Evolutionary conservation across 92 coral and sea anemone genomes (phyloP), one percentile per base, ranked within the genome.

Genomic region (Chrysogorgia sp.): DNA sequence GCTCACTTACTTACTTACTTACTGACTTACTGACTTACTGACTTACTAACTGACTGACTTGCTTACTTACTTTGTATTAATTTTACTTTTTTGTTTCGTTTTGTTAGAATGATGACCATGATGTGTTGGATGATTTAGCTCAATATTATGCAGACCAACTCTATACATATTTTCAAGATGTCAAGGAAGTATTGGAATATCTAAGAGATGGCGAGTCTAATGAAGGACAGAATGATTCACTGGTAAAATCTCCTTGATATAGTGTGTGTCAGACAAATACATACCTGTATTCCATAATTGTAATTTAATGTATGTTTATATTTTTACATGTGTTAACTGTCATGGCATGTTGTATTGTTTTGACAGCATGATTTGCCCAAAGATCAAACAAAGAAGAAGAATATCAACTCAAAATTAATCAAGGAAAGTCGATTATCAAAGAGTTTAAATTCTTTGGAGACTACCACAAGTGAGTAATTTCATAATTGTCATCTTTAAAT

Each of bases 101-200:
- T 45, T 45, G 40, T 2, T 74, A 94, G 98, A 92, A 91, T 83
- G 90, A 88, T n/a, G 80, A 89, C 23, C 87, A 87, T 50, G 98
- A 96, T 64, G 79, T 79, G 29, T 82, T 94, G 7, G 92, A 92
- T 8, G 84, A 87, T 30, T 75, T 94, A 12, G 92, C 91, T 9
- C 92, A 92, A 19, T 60, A 89, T 25, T 92, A 89, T 83, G 97
- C 98, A 31, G 98, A 94, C 56, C 92, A 90, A 75, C 90, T 89
- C 34, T 94, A 94, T 52, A 91, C 98, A 1, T 87, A 85, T 60
- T 91, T 91, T 72, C 91, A 87, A 0, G 88, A 94, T 49, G 97
- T 94, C 14, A 77, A 80, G 17, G 84, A 86, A 68, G 98, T 93
- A 2, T 74, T 94, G 82, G 90, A 84, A 71, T 89, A 82, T 80